A percentile compares a stretch with the other conserved stretches of the same genome.
phyloP scores from a whole-genome alignment of 2,888 invertebrate species.

The Calameuta idolon region DNA sequence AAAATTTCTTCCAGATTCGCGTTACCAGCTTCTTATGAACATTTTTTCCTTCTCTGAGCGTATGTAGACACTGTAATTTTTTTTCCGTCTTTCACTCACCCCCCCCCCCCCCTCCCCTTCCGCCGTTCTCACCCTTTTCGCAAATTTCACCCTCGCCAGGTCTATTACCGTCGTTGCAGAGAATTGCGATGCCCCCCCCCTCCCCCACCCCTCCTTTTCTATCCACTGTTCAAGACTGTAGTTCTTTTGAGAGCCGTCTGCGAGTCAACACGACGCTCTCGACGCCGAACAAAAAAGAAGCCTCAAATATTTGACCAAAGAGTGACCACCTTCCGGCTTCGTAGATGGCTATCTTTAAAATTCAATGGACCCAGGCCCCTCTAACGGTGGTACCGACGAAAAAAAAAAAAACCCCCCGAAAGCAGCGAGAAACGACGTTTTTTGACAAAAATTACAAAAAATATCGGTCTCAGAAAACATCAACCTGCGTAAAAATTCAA shows the following conservation, averaged over 20 bases:
- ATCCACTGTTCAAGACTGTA: not conserved
- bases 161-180: not conserved
- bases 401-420: not conserved
- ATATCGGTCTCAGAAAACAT: not conserved
- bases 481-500: not conserved
- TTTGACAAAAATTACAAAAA: not conserved
- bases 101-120: no score
- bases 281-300: slow-evolving; percentile 30
- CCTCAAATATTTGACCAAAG: slow-evolving; percentile 49
- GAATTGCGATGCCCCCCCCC: not conserved
- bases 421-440: not conserved
- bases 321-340: slow-evolving; percentile 24
- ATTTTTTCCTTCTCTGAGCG: not conserved
- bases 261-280: slow-evolving; percentile 37
- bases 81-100: not conserved
- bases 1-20: not conserved
- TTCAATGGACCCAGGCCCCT: slow-evolving; percentile 32
- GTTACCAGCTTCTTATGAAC: not conserved
- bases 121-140: not conserved
- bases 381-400: not conserved
- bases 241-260: not conserved
- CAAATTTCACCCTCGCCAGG: not conserved
- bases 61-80: not conserved
- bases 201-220: not conserved
- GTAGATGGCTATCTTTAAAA: slow-evolving; percentile 52